Evolutionary conservation across 2,888 invertebrate species (phyloP).

Genomic region (Sclerodermus sp.): DNA sequence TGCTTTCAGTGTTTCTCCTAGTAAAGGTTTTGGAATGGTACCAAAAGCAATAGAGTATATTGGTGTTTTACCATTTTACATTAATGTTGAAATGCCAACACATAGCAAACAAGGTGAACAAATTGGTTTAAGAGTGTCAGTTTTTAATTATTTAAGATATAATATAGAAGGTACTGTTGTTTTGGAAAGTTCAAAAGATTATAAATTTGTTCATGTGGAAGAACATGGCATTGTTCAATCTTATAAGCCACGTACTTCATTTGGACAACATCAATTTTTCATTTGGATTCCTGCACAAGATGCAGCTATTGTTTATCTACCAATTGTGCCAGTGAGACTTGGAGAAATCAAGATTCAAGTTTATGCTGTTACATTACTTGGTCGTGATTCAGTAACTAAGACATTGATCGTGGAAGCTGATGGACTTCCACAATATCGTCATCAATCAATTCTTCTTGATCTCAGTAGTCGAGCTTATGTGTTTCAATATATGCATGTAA

Average conservation of each 20-base stretch:
- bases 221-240: constrained; percentile 81
- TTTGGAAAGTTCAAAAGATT: constrained; percentile 80
- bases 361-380: constrained; percentile 75
- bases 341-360: constrained; percentile 77
- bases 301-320: constrained; percentile 82
- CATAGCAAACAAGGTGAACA: constrained; percentile 88
- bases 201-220: constrained; percentile 90
- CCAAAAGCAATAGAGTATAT: constrained; percentile 81
- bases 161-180: constrained; percentile 86
- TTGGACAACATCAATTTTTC: constrained; percentile 94
- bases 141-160: constrained; percentile 90
- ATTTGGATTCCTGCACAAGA: constrained; percentile 81
- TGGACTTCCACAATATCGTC: constrained; percentile 87
- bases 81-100: constrained; percentile 89
- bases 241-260: constrained; percentile 87
- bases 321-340: constrained; percentile 81
- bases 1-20: constrained; percentile 87
- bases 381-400: constrained; percentile 70
- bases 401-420: constrained; percentile 79
- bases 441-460: constrained; percentile 90
- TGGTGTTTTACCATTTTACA: constrained; percentile 90
- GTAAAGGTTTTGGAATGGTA: constrained; percentile 85
- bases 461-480: constrained; percentile 89
- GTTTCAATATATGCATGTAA: constrained; percentile 94
- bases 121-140: constrained; percentile 86